Evolutionary conservation across 2,888 invertebrate genomes (phyloP), one percentile per base, ranked within the genome.

Genomic region (Tuta absoluta): DNA sequence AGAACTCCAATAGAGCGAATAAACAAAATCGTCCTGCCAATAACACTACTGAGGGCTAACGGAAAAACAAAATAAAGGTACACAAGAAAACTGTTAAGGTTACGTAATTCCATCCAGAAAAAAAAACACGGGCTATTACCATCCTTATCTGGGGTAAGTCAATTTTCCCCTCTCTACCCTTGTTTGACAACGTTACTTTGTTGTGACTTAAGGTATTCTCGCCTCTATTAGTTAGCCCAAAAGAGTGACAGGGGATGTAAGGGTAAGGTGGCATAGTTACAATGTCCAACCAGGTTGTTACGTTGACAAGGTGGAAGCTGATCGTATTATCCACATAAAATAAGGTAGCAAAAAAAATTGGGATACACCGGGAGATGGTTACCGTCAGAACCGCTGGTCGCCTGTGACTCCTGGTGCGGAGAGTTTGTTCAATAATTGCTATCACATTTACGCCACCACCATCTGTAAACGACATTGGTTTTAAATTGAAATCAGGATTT

Each of bases 311-410:
- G 90, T 91, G 82, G 87, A 85, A 77, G 84, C 84, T 83, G 90
- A 88, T 89, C 90, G 88, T 89, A 87, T 89, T 89, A 89, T 89
- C 86, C 89, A 78, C 89, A 89, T 91, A 89, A 91, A 91, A 91
- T 90, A 89, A 90, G 87, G 88, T 86, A 84, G 82, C 79, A 74
- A 74, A 82, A 82, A 77, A 84, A 79, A 72, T 73, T 51, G 69
- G 45, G 77, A 58, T 72, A 80, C 83, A 87, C 82, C 63, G 79
- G 69, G 87, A 75, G 80, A 66, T 56, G 12, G 12, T 56, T 10
- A 33, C 28, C 11, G n/a, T n/a, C n/a, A n/a, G n/a, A n/a, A n/a
- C n/a, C n/a, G n/a, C n/a, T n/a, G n/a, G n/a, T n/a, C n/a, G n/a
- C n/a, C n/a, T n/a, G n/a, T n/a, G n/a, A n/a, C n/a, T n/a, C n/a